Percentiles rank a stretch among this genome's conserved stretches.
Conservation (phyloP, 30 jellyfish, hydroid and myxozoan species). For the Aurelia aurita region DNA sequence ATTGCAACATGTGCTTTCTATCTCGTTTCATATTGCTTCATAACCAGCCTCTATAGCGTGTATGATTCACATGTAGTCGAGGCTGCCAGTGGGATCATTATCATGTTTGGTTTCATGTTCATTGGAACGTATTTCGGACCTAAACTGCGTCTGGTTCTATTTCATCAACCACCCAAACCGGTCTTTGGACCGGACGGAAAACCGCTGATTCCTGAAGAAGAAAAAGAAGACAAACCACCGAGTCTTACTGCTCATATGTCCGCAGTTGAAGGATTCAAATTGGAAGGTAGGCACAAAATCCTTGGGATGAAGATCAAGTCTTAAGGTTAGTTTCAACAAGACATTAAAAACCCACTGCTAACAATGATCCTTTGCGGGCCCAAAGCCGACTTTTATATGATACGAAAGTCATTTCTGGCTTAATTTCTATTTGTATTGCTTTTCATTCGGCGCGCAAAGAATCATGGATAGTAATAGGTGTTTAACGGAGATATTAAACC, state of each 20-base stretch:
- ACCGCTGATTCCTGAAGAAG: conserved; percentile 62
- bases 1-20: conserved; percentile 77
- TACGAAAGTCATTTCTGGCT: no score
- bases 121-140: conserved; percentile 75
- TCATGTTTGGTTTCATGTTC: conserved; percentile 74
- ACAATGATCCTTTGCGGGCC: no score
- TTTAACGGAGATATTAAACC: no score
- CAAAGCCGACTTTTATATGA: no score
- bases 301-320: conserved; percentile 31
- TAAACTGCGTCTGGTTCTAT: conserved; percentile 72
- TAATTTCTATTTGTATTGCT: no score
- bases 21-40: conserved; percentile 57
- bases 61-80: conserved; percentile 74
- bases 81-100: conserved; percentile 82
- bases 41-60: conserved; percentile 67
- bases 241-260: conserved; percentile 48
- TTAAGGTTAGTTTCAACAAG: neutral
- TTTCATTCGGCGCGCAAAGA: no score
- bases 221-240: conserved; percentile 2
- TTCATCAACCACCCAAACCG: conserved; percentile 58
- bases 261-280: conserved; percentile 38
- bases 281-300: conserved; percentile 19
- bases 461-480: no score
- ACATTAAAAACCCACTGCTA: no score
- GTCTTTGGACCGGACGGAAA: conserved; percentile 60